A percentile compares a stretch with the other conserved stretches of the same genome.
These are phyloP conservation scores for Cherax destructor DNA, from an alignment of 1,140 invertebrate species.

Conservation along the genomic window DNA sequence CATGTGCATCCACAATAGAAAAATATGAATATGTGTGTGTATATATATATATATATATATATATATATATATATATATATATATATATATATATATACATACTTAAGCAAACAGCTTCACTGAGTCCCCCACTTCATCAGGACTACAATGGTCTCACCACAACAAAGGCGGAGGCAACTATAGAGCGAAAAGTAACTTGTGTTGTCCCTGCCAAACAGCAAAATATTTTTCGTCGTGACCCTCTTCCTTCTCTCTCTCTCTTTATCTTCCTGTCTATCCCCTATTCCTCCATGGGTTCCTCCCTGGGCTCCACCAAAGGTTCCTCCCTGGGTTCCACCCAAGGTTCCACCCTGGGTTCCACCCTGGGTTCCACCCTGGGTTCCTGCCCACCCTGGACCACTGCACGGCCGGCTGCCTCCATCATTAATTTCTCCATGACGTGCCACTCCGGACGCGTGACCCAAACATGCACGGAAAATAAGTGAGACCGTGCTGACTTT, in stretches of 20 bases:
- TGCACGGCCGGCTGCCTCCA: constrained; percentile 62
- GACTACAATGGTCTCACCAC: not conserved
- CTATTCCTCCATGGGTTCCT: not conserved
- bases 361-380: not conserved
- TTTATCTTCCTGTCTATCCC: not conserved
- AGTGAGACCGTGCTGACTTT: constrained; percentile 59
- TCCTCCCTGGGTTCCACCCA: not conserved
- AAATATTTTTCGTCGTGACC: constrained; percentile 20
- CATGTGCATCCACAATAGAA: too few relatives aligned
- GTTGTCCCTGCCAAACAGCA: constrained; percentile 50
- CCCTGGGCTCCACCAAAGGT: not conserved
- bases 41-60: constrained; percentile 19
- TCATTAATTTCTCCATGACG: constrained; percentile 66
- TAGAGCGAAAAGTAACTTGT: constrained; percentile 44
- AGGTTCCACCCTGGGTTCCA: too few relatives aligned
- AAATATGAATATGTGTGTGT: too few relatives aligned
- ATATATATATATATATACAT: not conserved
- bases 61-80: not conserved
- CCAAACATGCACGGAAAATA: constrained; percentile 67
- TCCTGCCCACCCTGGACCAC: constrained; percentile 3
- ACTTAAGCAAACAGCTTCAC: too few relatives aligned
- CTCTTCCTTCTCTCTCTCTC: not conserved
- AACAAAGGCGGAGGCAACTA: constrained; percentile 32
- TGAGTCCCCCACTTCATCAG: not conserved
- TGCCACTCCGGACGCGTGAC: constrained; percentile 64